A percentile compares a stretch with the other conserved stretches of the same genome.
These are phyloP conservation scores for Pocota personata DNA, from an alignment of 2,888 invertebrate species.

Conservation along the genomic window DNA sequence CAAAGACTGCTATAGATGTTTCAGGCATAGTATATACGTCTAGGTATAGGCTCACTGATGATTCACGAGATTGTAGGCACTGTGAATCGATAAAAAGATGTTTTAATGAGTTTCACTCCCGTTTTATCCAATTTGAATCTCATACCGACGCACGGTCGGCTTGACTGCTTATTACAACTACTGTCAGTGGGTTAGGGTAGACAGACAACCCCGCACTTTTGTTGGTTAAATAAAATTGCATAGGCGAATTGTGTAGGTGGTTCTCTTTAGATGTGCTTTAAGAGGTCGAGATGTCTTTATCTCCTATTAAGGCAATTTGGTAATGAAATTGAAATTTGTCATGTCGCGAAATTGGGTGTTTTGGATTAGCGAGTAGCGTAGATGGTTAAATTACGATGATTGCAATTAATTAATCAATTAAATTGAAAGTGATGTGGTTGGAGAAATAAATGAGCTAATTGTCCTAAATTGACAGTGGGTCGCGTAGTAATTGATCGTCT, in stretches of 20 bases:
- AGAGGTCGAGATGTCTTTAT: constrained; percentile 9
- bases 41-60: constrained; percentile 7
- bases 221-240: background rate
- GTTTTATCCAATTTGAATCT: constrained; percentile 14
- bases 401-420: constrained; percentile 24
- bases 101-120: constrained; percentile 17
- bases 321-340: constrained; percentile 59
- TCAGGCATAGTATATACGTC: background rate
- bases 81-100: constrained; percentile 36
- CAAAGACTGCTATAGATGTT: background rate
- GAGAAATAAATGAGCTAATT: background rate
- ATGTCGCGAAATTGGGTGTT: background rate
- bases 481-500: background rate
- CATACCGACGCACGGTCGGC: too few species aligned
- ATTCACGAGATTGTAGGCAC: constrained; percentile 37
- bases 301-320: constrained; percentile 9
- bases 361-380: constrained; percentile 1
- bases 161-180: constrained; percentile 27
- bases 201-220: constrained; percentile 27
- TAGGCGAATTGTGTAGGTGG: constrained; percentile 30
- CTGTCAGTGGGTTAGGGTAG: constrained; percentile 29
- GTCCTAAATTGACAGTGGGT: background rate
- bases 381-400: background rate
- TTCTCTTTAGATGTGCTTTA: background rate
- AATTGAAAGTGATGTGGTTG: background rate